Conservation (phyloP, 2,113 vertebrate genomes). For the Takifugu flavidus region DNA sequence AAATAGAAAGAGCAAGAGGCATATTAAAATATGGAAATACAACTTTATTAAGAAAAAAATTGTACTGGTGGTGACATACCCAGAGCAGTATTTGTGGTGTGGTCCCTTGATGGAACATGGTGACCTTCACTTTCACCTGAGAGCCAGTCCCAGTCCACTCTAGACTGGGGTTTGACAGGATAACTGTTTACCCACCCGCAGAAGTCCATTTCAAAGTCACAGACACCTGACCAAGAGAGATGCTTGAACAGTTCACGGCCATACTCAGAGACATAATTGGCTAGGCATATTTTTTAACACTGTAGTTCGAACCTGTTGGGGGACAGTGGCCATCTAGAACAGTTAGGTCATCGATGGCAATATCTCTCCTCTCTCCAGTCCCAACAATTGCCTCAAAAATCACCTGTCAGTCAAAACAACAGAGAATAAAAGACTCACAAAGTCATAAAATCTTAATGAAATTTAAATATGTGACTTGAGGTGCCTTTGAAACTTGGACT, state of each 20-base stretch:
- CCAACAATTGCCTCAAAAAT: slow-evolving; percentile 72
- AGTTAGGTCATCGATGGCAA: slow-evolving; percentile 73
- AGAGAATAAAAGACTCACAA: neutral
- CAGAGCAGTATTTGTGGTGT: slow-evolving; percentile 63
- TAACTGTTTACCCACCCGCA: slow-evolving; percentile 73
- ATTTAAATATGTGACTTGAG: too few relatives aligned
- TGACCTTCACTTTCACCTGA: slow-evolving; percentile 4
- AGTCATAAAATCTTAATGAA: too few relatives aligned
- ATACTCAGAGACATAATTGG: neutral
- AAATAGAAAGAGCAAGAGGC: too few relatives aligned
- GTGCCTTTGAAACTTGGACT: too few relatives aligned
- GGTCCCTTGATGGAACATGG: slow-evolving; percentile 44
- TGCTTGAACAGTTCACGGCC: neutral
- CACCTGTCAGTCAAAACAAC: slow-evolving; percentile 52
- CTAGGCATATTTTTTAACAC: neutral
- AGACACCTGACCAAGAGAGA: slow-evolving; percentile 63
- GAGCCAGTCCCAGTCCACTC: slow-evolving; percentile 72
- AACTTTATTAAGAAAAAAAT: too few relatives aligned
- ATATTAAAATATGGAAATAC: too few relatives aligned
- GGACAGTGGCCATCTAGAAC: slow-evolving; percentile 70
- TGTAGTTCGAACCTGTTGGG: slow-evolving; percentile 56
- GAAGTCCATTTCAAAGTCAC: slow-evolving; percentile 77
- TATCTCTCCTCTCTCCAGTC: slow-evolving; percentile 45
- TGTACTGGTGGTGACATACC: slow-evolving; percentile 43
- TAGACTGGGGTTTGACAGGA: slow-evolving; percentile 13